Evolutionary conservation across 2,113 vertebrate species (phyloP).

Genomic region (Brienomyrus longianalis): DNA sequence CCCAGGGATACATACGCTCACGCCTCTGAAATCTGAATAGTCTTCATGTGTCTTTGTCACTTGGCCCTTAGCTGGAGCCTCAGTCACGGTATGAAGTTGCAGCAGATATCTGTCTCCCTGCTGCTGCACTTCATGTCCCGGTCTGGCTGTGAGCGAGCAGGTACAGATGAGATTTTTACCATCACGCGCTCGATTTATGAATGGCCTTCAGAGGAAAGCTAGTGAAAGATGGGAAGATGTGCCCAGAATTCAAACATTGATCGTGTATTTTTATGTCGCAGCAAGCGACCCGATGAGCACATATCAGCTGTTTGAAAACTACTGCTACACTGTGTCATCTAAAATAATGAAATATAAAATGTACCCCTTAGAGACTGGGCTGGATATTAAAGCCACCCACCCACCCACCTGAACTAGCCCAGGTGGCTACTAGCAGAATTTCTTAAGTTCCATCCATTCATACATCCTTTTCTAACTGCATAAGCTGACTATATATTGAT

Average conservation of each 20-base stretch:
- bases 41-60: neutral
- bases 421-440: neutral
- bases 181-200: neutral
- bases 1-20: neutral
- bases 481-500: neutral
- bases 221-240: neutral
- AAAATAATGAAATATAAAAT: neutral
- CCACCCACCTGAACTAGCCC: neutral
- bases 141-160: neutral
- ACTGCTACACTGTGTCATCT: neutral
- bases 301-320: neutral
- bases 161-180: neutral
- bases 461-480: neutral
- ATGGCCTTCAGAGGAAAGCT: neutral
- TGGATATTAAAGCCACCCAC: neutral
- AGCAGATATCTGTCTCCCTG: neutral
- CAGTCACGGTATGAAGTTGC: neutral
- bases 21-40: neutral
- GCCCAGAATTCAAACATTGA: neutral
- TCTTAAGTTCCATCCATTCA: neutral
- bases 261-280: neutral
- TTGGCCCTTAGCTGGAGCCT: neutral
- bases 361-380: neutral
- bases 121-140: neutral
- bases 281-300: neutral